Percentiles rank a stretch among this genome's conserved stretches.
Conservation (phyloP, 2,797 vertebrate genomes). For the Catharus ustulatus region DNA sequence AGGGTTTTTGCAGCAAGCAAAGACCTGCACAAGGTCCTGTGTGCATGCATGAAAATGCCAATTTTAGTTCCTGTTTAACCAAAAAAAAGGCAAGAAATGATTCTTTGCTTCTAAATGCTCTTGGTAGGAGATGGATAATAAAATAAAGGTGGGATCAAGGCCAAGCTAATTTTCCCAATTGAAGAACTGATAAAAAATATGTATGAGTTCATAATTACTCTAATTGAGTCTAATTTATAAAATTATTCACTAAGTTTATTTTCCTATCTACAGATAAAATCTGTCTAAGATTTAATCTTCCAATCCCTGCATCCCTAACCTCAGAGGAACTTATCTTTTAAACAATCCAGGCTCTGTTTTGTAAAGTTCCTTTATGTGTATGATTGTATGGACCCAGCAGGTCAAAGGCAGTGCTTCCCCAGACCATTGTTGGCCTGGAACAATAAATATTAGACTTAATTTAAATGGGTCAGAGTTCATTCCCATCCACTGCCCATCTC, state of each 20-base stretch:
- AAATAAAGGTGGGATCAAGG: neutral
- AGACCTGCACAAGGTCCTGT: neutral
- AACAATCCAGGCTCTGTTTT: slow-evolving; percentile 21
- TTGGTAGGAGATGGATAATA: neutral
- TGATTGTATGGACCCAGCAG: slow-evolving; percentile 44
- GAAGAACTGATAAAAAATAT: neutral
- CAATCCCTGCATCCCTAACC: neutral
- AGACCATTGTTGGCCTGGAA: slow-evolving; percentile 68
- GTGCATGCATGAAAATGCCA: neutral
- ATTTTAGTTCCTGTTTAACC: neutral
- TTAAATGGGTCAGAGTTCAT: slow-evolving; percentile 79
- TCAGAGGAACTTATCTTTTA: slow-evolving; percentile 27
- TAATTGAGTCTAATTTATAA: neutral
- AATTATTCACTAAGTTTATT: neutral
- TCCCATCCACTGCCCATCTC: slow-evolving; percentile 69
- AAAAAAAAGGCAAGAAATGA: fast-evolving
- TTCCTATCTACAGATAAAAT: neutral
- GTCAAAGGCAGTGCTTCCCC: slow-evolving; percentile 66
- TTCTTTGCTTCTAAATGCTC: neutral
- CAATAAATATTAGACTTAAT: slow-evolving; percentile 76
- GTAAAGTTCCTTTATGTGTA: slow-evolving; percentile 39
- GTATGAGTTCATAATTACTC: neutral
- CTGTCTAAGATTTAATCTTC: neutral
- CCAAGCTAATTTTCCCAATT: neutral
- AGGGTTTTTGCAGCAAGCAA: neutral